Evolutionary conservation across 1,140 invertebrate genomes (phyloP).

Genomic region (Arctopsyche grandis): DNA sequence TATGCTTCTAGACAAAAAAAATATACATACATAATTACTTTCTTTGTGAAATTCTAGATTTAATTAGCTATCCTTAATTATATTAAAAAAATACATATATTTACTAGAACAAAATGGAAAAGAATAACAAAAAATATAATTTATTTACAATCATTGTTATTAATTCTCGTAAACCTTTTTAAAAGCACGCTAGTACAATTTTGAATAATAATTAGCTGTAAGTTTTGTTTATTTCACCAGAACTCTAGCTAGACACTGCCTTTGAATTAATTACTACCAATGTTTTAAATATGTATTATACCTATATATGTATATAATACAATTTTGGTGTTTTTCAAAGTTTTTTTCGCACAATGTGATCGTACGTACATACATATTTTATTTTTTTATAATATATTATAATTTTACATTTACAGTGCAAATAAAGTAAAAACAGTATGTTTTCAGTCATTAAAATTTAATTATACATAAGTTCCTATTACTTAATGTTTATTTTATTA

Average conservation of each 20-base stretch:
- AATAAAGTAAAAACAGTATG: no score
- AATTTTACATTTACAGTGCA: no score
- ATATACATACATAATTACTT: not conserved
- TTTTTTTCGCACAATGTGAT: no score
- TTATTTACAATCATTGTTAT: constrained; percentile 46
- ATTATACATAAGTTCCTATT: no score
- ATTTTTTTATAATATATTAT: no score
- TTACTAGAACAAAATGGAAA: not conserved
- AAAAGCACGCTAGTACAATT: constrained; percentile 50
- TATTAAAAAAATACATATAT: constrained; percentile 15
- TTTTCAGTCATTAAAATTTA: no score
- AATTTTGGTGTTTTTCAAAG: no score
- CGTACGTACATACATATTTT: no score
- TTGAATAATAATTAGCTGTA: constrained; percentile 44
- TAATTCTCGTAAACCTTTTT: constrained; percentile 35
- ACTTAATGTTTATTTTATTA: no score
- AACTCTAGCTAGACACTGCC: constrained; percentile 43
- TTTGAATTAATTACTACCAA: constrained; percentile 34
- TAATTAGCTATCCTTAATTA: not conserved
- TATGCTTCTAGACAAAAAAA: not conserved
- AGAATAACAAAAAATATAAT: constrained; percentile 26
- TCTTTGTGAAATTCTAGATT: not conserved
- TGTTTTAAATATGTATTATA: no score
- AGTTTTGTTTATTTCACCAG: constrained; percentile 34
- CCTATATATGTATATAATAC: no score